phyloP scores from a whole-genome alignment of 2,797 vertebrate genomes.

The Ceyx erithaca region DNA sequence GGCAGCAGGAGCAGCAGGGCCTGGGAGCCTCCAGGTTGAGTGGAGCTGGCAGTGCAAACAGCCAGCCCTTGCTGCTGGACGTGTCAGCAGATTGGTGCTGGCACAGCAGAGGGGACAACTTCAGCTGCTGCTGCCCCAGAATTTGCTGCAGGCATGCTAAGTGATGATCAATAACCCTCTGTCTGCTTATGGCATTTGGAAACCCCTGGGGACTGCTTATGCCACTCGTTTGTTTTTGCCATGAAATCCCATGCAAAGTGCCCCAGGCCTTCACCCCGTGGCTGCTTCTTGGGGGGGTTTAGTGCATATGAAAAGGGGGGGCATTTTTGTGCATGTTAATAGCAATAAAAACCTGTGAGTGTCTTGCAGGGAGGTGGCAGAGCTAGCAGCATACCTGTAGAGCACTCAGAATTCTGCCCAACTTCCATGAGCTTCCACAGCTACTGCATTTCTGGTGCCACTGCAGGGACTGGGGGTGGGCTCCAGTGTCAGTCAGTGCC shows the following conservation, averaged over 20 bases:
- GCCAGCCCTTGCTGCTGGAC: conserved; percentile 44
- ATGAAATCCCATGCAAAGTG: conserved; percentile 43
- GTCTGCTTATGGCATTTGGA: conserved; percentile 61
- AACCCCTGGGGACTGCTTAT: conserved; percentile 45
- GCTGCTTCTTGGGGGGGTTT: background rate
- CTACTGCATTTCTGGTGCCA: too few relatives aligned
- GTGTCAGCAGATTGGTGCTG: conserved; percentile 67
- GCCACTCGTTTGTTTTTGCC: conserved; percentile 62
- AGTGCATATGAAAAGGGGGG: background rate
- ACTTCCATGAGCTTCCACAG: too few relatives aligned
- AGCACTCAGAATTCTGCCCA: too few relatives aligned
- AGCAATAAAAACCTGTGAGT: too few relatives aligned
- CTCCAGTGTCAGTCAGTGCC: too few relatives aligned
- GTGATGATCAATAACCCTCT: conserved; percentile 69
- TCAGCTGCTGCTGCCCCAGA: conserved; percentile 63
- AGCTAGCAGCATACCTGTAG: too few relatives aligned
- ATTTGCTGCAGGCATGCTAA: conserved; percentile 61
- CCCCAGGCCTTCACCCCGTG: conserved; percentile 29
- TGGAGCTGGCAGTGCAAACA: conserved; percentile 48
- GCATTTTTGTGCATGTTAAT: background rate
- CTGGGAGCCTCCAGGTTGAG: conserved; percentile 17
- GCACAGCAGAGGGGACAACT: conserved; percentile 60
- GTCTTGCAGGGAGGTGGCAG: too few relatives aligned
- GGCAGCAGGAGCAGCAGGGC: conserved; percentile 8
- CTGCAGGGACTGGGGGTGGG: too few relatives aligned